Percentiles rank a stretch among this genome's conserved stretches.
These are phyloP conservation scores for Climacteris rufus DNA, from an alignment of 2,113 vertebrate species.

Conservation along the genomic window DNA sequence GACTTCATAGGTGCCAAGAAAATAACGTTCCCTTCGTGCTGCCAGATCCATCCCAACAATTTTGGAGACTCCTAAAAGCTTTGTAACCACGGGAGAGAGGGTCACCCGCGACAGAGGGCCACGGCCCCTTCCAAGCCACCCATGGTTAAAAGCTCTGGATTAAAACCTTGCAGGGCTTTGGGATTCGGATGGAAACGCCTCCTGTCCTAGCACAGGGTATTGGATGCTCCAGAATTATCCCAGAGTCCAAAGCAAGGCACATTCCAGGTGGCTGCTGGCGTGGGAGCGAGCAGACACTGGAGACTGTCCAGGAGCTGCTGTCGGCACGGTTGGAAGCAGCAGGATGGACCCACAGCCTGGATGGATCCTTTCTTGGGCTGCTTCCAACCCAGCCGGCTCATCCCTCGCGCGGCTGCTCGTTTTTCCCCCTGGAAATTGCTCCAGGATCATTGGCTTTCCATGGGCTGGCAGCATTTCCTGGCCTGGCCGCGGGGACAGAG, in stretches of 20 bases:
- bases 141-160: background rate
- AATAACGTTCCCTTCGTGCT: background rate
- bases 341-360: background rate
- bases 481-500: background rate
- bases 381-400: background rate
- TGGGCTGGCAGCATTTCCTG: rapidly evolving
- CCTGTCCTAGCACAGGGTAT: background rate
- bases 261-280: rapidly evolving
- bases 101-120: too few relatives aligned
- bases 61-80: background rate
- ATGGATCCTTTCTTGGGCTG: background rate
- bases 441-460: background rate
- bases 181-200: rapidly evolving
- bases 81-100: rapidly evolving
- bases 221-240: background rate
- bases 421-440: background rate
- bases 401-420: rapidly evolving
- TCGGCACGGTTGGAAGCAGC: background rate
- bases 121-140: background rate
- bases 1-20: background rate
- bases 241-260: background rate
- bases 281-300: background rate
- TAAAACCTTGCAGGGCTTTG: background rate
- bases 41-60: background rate
- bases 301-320: background rate